Evolutionary conservation across 2,797 vertebrate genomes (phyloP), one percentile per base, ranked within the genome.

Genomic region (Cyclopterus lumpus): DNA sequence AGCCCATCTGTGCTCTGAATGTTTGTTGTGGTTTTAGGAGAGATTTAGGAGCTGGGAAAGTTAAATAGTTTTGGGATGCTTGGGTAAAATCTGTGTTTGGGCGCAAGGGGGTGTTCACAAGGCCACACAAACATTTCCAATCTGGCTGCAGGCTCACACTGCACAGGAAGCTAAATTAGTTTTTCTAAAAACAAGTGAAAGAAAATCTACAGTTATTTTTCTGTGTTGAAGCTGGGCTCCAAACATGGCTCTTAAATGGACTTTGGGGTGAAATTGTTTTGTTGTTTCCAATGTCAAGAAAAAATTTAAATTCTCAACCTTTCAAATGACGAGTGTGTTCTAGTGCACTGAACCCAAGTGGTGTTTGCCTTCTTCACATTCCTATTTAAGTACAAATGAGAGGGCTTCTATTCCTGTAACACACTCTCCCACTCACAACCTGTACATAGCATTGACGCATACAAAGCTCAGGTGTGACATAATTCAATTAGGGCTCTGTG

Each of bases 1-100:
- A 74, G 60, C 34, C 83, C 73, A 77, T 91, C 79, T 92, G 86
- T 61, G 74, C 75, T 85, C 64, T 22, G 8, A 63, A 20, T 82
- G 68, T 89, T 85, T 91, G 86, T 86, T 86, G 83, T 83, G 86
- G 81, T 77, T 88, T 79, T 34, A 76, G 62, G 67, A 70, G 77
- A 83, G 75, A 84, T 87, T 87, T 84, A 88, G 82, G 54, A 24
- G 53, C 76, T 83, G 71, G 61, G 70, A 81, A 65, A 78, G 67
- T 6, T 8, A 81, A 90, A 83, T 71, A 73, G 67, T 88, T 87
- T 73, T 76, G 48, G 73, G 76, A 70, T 70, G 67, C 62, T 78
- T 74, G 69, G 49, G 22, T 75, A 40, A 86, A 87, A 75, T 87
- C 67, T 88, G 66, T 49, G 79, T 82, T 80, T 69, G 62, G 48